Evolutionary conservation across 2,888 invertebrate species (phyloP), one percentile per base, ranked within the genome.

Genomic region (Agapostemon virescens): DNA sequence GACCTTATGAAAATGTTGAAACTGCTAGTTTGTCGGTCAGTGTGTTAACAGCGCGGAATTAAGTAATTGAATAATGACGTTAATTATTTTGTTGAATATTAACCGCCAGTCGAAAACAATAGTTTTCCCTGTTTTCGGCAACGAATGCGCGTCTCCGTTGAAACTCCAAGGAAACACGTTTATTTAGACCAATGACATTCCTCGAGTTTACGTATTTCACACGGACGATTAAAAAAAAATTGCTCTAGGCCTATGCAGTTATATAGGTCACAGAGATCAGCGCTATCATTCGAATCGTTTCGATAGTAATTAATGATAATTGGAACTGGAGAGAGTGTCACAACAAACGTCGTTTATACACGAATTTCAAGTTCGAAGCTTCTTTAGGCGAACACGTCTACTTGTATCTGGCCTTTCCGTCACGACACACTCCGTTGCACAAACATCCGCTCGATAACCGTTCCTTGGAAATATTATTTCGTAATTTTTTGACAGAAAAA

Each of bases 401-500:
- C 15, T 11, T 6, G 15, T 55, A 23, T 52, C 26, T 20, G 36
- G 49, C 17, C 20, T 26, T 42, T 30, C n/a, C 30, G 38, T 71
- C 79, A 74, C 79, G 55, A 26, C 45, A 64, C 45, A 38, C 52
- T 58, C 69, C n/a, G 61, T 75, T 64, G 45, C 64, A 71, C 52
- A 33, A 40, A 70, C 67, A 52, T 64, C 71, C 52, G 26, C 26
- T 13, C 13, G 26, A 36, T 4, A 33, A 42, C 40, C 17, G n/a
- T 58, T 67, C 61, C 36, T 30, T 38, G 30, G 20, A 74, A n/a
- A 64, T 45, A 15, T 26, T 15, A 38, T 55, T 55, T 2, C 7
- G 20, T n/a, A 5, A 33, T 20, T 81, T 67, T 55, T 23, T 1
- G 38, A 11, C 38, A 6, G 11, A 13, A 45, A 13, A 11, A 30